Conservation (phyloP, 2,113 vertebrate genomes). For the Hemiprocne comata region DNA sequence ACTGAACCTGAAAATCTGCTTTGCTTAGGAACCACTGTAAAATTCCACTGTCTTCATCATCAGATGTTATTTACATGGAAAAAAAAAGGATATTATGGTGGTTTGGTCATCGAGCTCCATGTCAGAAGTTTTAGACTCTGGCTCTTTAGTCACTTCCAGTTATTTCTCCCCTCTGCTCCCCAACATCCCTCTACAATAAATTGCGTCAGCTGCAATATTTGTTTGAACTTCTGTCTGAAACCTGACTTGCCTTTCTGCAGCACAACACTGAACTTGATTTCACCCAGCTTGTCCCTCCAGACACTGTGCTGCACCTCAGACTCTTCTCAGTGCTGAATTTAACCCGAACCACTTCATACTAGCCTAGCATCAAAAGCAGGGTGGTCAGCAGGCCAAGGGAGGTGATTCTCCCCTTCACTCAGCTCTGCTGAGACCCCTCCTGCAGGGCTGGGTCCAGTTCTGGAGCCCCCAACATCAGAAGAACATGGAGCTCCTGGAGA, state of each 20-base stretch:
- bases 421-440: no score
- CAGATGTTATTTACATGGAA: neutral
- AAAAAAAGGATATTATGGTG: neutral
- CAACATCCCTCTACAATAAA: neutral
- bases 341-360: neutral
- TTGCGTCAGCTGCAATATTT: neutral
- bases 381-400: no score
- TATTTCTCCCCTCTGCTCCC: neutral
- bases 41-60: constrained; percentile 21
- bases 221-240: neutral
- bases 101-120: neutral
- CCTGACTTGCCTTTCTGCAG: neutral
- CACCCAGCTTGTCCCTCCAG: neutral
- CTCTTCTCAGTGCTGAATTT: neutral
- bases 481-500: no score
- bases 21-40: constrained; percentile 21
- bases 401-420: no score
- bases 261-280: neutral
- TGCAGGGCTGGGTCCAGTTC: no score
- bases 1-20: constrained; percentile 40
- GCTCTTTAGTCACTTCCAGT: neutral
- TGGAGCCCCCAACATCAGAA: no score
- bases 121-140: neutral
- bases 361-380: no score
- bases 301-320: neutral